Base-by-base conservation (phyloP, 1,140 invertebrate species). In the Sinella curviseta region DNA sequence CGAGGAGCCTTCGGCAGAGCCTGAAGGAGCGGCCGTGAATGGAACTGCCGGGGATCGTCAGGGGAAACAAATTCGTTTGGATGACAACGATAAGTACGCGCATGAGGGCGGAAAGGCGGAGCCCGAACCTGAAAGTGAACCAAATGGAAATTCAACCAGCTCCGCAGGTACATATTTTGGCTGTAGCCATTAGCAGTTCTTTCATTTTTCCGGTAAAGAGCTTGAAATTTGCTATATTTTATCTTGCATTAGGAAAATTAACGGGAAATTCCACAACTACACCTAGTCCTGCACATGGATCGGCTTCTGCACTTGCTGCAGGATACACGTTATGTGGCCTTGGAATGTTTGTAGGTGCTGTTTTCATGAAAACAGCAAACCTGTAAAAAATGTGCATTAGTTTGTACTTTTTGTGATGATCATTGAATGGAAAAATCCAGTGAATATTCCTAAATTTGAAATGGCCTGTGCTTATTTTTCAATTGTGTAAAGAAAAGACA, bases 21-120 rank as follows among this genome's bases (percentile, higher is more conserved):
- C 60, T 26, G 60, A 67, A 26, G n/a, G n/a, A 67, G 24, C 60
- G 4, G 30, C n/a, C 24, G 24, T 8, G 12, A 67, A 67, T n/a
- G 24, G n/a, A 12, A 67, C 60, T 12, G 24, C 4, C 24, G 60
- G 12, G 8, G 60, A 67, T 12, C 8, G 60, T 8, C 8, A 67
- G 24, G 60, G 12, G 30, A 67, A 67, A 67, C n/a, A 26, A 30
- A 12, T 67, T 4, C 4, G 4, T 26, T n/a, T 30, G 24, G 60
- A 67, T 8, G 60, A 67, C 12, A 67, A 67, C 4, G 60, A 67
- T 30, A 67, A 67, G 60, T 67, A 67, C 60, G 24, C n/a, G 12
- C 60, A 67, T 30, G 60, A 67, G 30, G 30, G 30, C 8, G 60
- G 12, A n/a, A 4, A 24, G 4, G 60, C 60, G 12, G 30, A 26